Evolutionary conservation across 1,140 invertebrate genomes (phyloP).

Genomic region (Tetragonula clypearis): DNA sequence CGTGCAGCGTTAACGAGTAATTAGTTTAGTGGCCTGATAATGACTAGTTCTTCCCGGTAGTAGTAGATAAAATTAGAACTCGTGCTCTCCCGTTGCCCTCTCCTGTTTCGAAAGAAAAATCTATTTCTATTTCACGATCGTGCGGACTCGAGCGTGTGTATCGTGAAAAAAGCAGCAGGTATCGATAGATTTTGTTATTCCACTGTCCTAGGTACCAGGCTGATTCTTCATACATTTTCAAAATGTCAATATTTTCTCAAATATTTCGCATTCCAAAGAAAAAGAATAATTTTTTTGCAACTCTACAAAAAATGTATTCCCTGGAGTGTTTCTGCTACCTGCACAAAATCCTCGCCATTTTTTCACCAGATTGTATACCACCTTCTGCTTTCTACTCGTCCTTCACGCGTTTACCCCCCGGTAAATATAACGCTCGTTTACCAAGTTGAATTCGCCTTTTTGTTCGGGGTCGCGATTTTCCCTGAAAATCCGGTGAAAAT

Average conservation of each 20-base stretch:
- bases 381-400: neutral
- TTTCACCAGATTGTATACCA: neutral
- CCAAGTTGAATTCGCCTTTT: neutral
- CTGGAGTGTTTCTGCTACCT: too few species aligned
- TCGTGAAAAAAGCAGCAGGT: too few species aligned
- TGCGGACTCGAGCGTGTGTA: too few species aligned
- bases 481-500: neutral
- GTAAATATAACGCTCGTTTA: neutral
- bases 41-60: neutral
- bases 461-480: neutral
- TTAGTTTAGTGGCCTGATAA: slow-evolving; percentile 30
- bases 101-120: neutral
- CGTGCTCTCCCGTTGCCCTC: neutral
- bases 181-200: neutral
- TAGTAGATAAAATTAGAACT: slow-evolving; percentile 18
- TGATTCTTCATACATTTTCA: neutral
- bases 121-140: neutral
- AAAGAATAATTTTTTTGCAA: neutral
- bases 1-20: slow-evolving; percentile 32
- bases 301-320: neutral
- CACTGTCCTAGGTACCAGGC: neutral
- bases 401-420: neutral
- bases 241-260: neutral
- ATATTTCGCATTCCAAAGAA: neutral
- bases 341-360: neutral